Evolutionary conservation across 2,888 invertebrate genomes (phyloP).

Genomic region (Thera britannica): DNA sequence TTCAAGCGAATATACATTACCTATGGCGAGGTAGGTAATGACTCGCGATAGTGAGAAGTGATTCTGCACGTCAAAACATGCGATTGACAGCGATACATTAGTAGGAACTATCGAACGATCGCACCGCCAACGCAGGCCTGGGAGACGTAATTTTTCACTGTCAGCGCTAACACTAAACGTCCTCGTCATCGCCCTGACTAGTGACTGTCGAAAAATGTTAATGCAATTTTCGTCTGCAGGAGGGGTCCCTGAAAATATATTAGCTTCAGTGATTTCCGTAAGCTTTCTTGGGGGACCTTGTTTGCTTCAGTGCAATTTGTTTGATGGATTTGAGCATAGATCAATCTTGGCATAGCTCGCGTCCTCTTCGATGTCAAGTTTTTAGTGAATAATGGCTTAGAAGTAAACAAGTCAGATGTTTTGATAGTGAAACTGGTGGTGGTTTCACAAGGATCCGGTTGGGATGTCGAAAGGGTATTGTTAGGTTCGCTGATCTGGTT

Average conservation of each 20-base stretch:
- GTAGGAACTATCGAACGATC: constrained; percentile 79
- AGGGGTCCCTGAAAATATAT: constrained; percentile 63
- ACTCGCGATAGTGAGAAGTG: constrained; percentile 65
- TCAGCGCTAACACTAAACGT: constrained; percentile 75
- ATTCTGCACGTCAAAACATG: constrained; percentile 77
- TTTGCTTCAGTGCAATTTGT: constrained; percentile 57
- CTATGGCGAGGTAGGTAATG: constrained; percentile 49
- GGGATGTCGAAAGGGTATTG: constrained; percentile 55
- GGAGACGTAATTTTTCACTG: constrained; percentile 80
- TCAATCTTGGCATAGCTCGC: constrained; percentile 44
- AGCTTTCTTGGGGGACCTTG: constrained; percentile 51
- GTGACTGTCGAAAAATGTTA: constrained; percentile 79
- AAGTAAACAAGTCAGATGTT: constrained; percentile 52
- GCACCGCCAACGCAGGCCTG: constrained; percentile 64
- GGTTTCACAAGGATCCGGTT: constrained; percentile 56
- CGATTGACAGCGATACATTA: constrained; percentile 83
- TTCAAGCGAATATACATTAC: constrained; percentile 62
- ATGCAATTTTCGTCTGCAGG: constrained; percentile 71
- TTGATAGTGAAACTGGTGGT: constrained; percentile 36
- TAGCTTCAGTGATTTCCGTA: constrained; percentile 52
- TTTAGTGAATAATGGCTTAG: constrained; percentile 56
- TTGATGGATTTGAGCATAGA: constrained; percentile 44
- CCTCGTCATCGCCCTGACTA: constrained; percentile 76
- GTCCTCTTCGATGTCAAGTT: constrained; percentile 52
- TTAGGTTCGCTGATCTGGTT: constrained; percentile 62